phyloP scores from a whole-genome alignment of 2,888 invertebrate species.

The Caenorhabditis parvicauda region DNA sequence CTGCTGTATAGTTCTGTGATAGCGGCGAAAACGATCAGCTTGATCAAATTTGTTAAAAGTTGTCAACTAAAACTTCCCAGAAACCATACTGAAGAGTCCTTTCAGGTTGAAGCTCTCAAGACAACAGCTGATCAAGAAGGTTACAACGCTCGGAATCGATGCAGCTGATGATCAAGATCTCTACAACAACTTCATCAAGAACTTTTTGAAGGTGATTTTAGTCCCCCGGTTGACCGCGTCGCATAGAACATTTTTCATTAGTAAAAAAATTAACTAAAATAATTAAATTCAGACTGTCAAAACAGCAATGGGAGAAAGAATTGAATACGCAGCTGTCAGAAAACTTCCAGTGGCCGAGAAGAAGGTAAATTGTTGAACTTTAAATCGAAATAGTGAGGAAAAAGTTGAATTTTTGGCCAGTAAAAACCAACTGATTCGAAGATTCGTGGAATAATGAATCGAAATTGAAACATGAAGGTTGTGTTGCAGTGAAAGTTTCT shows the following conservation, averaged over 20 bases:
- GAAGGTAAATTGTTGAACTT: not conserved
- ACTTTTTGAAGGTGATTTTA: conserved; percentile 4
- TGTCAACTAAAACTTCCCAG: no score
- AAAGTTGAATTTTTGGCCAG: no score
- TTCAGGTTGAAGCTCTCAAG: not conserved
- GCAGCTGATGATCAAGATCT: conserved; percentile 1
- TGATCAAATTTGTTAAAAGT: no score
- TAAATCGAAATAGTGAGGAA: not conserved
- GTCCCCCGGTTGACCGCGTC: conserved; percentile 1
- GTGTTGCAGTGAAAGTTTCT: no score
- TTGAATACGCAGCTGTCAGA: conserved; percentile 16
- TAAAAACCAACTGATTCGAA: not conserved
- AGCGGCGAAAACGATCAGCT: no score
- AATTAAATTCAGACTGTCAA: conserved; percentile 10
- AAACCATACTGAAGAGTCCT: not conserved
- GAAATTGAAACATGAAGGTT: no score
- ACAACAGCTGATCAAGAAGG: not conserved
- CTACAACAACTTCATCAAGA: not conserved
- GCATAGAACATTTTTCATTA: conserved; percentile 9
- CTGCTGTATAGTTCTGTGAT: no score
- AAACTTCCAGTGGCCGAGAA: not conserved
- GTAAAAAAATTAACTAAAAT: conserved; percentile 7
- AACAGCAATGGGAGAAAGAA: conserved; percentile 25
- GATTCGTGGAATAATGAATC: not conserved
- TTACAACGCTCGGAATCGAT: not conserved